Evolutionary conservation across 2,888 invertebrate genomes (phyloP), one percentile per base, ranked within the genome.

Genomic region (Branchellion lobata): DNA sequence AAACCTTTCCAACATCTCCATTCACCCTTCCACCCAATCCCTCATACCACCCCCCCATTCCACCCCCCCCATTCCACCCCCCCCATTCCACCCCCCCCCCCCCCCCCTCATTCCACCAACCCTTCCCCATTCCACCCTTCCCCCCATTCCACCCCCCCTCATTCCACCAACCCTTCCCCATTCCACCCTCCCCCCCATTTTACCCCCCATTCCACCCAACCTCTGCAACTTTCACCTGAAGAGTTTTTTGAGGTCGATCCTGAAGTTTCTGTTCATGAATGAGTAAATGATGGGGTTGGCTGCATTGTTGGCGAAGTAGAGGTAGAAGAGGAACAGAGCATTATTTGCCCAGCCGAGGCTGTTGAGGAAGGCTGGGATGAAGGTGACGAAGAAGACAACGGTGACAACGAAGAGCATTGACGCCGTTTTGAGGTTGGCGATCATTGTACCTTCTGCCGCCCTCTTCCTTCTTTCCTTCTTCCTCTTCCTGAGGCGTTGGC

Each of bases 261-360:
- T 82, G 81, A 87, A 87, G 78, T 85, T 85, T 80, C 85, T 84
- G 84, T 87, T 87, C 85, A 87, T 85, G 81, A 87, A 87, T 65
- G 86, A 86, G 82, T 87, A 87, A 72, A 87, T 87, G 79, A 87
- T 85, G 0, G 87, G 87, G 83, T 87, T 87, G 51, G 86, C 87
- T 53, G 86, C 86, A 82, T 87, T 87, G 82, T 87, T 87, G 69
- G 85, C 84, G 81, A 86, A 87, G 81, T 87, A 87, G 82, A 87
- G 83, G 82, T 87, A 87, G 82, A 87, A 87, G 21, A 87, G 83
- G 36, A 85, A 83, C 40, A 84, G 80, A 79, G 85, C 84, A 83
- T 53, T 69, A 21, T 76, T 72, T 0, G 86, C 79, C 51, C 84
- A 78, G 18, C 72, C 33, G 40, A 84, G 82, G 5, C 86, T 84